Evolutionary conservation across 2,797 vertebrate species (phyloP), one percentile per base, ranked within the genome.

Genomic region (Sphaeramia orbicularis): DNA sequence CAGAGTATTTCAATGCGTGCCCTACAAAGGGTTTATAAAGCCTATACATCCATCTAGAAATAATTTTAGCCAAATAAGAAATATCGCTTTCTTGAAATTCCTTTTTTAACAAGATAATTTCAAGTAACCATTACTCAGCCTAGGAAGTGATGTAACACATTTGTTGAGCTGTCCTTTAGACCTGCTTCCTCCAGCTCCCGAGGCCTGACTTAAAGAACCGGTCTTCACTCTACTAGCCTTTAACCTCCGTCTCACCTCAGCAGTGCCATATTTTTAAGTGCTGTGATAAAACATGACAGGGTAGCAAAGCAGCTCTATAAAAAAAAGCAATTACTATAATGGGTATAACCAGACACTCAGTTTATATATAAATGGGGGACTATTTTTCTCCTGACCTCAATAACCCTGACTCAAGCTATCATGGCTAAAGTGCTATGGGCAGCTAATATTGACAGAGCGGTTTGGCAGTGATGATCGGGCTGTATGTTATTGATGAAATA

Each of bases 281-380:
- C 8, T 0, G 56, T 35, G 45, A 80, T 85, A 70, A 90, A 88
- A 86, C 66, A 71, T 53, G 55, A 72, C 58, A 60, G 50, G 37
- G 49, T 40, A 61, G 43, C 54, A 78, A 74, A 80, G 60, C 13
- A 6, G 60, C 43, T 69, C 60, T 37, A 76, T 81, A 62, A 80
- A 84, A 48, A 53, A 82, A 71, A 5, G 7, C 36, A 77, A 77
- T 85, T 75, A 80, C 63, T 55, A 16, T 78, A 84, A 89, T 81
- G 65, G 75, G 36, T 56, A 42, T 65, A 53, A 56, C 59, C 64
- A 45, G 49, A 76, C 2, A n/a, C 36, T 59, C 19, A 36, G 63
- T 72, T 82, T 71, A 49, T 68, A 48, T 65, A 43, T 41, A 67
- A 75, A 72, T 38, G 24, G 40, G 35, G 14, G 27, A 8, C 40